A percentile compares a stretch with the other conserved stretches of the same genome.
phyloP scores from a whole-genome alignment of 53 echinoderm and acorn worm genomes.

The Temnopleurus reevesii region DNA sequence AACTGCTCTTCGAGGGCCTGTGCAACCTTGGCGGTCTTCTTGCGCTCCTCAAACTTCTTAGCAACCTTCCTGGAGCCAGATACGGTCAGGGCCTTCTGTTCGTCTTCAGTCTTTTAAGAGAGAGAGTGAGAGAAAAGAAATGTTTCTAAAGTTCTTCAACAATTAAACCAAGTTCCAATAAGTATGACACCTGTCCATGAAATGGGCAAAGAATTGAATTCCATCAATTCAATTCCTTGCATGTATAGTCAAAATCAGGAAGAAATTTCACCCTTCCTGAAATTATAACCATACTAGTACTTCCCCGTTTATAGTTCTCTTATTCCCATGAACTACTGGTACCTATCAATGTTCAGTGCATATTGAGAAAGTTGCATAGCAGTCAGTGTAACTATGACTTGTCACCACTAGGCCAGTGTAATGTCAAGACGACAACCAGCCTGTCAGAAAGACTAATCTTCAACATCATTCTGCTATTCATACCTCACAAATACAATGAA shows the following conservation, averaged over 20 bases:
- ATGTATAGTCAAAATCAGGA: too few species aligned
- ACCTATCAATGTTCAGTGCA: too few species aligned
- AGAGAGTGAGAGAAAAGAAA: background rate
- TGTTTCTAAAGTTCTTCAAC: background rate
- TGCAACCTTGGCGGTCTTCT: slow-evolving; percentile 83
- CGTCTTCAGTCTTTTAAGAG: slow-evolving; percentile 74
- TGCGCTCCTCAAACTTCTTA: slow-evolving; percentile 94
- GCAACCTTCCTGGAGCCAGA: slow-evolving; percentile 91
- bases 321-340: too few species aligned
- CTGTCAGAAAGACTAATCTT: slow-evolving; percentile 88
- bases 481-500: too few species aligned
- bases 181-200: too few species aligned
- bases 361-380: too few species aligned
- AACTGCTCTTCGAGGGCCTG: slow-evolving; percentile 89
- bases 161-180: too few species aligned
- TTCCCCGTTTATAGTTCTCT: too few species aligned
- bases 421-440: slow-evolving; percentile 57
- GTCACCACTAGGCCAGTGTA: slow-evolving; percentile 11
- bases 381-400: slow-evolving; percentile 73
- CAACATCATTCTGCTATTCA: slow-evolving; percentile 76
- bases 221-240: too few species aligned
- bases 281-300: too few species aligned
- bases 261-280: too few species aligned
- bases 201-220: too few species aligned
- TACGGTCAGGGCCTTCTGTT: slow-evolving; percentile 83